Evolutionary conservation across 2,797 vertebrate genomes (phyloP).

Genomic region (Eulemur rubriventer): DNA sequence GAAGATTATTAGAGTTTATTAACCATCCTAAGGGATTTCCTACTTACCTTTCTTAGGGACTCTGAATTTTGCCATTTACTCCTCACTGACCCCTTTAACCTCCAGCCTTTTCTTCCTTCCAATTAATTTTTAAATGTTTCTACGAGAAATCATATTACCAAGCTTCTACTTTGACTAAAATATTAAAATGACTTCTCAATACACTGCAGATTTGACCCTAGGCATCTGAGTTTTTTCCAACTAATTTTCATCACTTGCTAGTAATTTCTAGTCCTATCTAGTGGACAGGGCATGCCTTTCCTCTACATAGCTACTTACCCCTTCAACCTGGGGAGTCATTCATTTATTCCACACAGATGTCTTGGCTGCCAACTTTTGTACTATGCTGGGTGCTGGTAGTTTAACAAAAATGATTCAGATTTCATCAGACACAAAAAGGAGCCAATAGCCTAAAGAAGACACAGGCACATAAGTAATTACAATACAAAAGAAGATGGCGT

Average conservation of each 20-base stretch:
- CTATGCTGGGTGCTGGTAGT: neutral
- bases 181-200: constrained; percentile 39
- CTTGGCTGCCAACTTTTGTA: neutral
- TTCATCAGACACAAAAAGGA: neutral
- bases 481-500: neutral
- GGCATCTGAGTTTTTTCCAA: neutral
- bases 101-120: constrained; percentile 49
- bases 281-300: neutral
- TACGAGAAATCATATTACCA: constrained; percentile 24
- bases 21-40: constrained; percentile 30
- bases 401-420: neutral
- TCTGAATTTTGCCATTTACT: constrained; percentile 39
- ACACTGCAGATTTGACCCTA: neutral
- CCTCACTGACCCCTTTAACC: constrained; percentile 34
- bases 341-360: neutral
- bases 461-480: neutral
- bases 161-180: constrained; percentile 48
- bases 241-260: constrained; percentile 6
- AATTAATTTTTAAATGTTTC: constrained; percentile 67
- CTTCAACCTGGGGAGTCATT: neutral
- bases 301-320: neutral
- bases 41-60: neutral
- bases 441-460: neutral
- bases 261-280: neutral
- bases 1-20: constrained; percentile 51